Base-by-base conservation (phyloP, 2,888 invertebrate genomes). In the Meteorus cinctellus region DNA sequence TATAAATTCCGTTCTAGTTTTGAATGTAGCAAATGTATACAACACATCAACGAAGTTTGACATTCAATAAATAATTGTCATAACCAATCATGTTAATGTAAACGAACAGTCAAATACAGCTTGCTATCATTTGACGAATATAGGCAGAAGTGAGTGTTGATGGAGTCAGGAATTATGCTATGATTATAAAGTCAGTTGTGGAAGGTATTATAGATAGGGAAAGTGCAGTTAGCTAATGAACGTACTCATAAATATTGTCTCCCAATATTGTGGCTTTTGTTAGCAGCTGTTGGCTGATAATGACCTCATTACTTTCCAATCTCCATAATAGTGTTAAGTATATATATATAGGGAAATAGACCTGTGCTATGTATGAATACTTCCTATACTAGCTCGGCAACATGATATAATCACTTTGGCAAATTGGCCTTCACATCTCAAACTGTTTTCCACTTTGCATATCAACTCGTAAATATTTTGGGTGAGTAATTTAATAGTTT, bases 231-330 rank as follows among this genome's bases (percentile, higher is more conserved):
- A 81, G 81, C 85, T 86, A 84, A 86, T 86, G 83, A 84, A 85
- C 85, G 83, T 80, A 72, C 72, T 77, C 81, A 83, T 87, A 86
- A 87, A 87, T 86, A 86, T 83, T 81, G 82, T 70, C 77, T 79
- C 79, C 79, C 84, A 85, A 86, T 87, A 84, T 80, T 68, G 69
- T 72, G 68, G 76, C 77, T 78, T 78, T 12, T 41, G 81, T 80
- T 82, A 82, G 81, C 83, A 83, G 82, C 85, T 81, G 84, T 79
- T 81, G 80, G 84, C 83, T 84, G 83, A 84, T 87, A 87, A 87
- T 86, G 86, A 86, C 85, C 80, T 86, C 86, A 84, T 86, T 87
- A 87, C 82, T 85, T 83, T 75, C 76, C 78, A 72, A 81, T 71
- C 41, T 66, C 2, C 55, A 55, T 55, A 19, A 55, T 55, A 55